Percentiles rank a stretch among this genome's conserved stretches.
Evolutionary conservation across 1,140 invertebrate species (phyloP).

Genomic region (Drosophila chauvacae): DNA sequence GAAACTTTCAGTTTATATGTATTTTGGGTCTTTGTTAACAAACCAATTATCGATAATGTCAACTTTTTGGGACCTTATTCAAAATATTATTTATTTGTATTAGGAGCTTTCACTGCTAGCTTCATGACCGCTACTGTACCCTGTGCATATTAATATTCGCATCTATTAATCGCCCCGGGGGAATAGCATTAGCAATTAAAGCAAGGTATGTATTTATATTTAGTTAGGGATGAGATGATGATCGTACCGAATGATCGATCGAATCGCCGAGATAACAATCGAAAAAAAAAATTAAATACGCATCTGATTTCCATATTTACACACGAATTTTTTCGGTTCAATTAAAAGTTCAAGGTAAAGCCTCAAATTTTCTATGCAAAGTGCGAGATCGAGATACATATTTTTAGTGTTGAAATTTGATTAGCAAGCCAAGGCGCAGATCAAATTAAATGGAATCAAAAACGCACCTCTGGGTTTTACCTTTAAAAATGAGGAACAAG

Average conservation of each 20-base stretch:
- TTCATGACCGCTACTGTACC: background rate
- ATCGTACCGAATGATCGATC: slow-evolving; percentile 17
- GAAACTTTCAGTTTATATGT: background rate
- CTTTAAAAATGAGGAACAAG: background rate
- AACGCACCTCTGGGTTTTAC: background rate
- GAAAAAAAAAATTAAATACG: slow-evolving; percentile 1
- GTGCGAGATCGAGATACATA: slow-evolving; percentile 35
- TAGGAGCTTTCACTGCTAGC: background rate
- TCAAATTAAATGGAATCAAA: slow-evolving; percentile 16
- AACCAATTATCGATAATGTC: background rate
- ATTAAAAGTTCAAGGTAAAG: slow-evolving; percentile 59
- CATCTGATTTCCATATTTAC: slow-evolving; percentile 44
- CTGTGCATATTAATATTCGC: slow-evolving; percentile 16
- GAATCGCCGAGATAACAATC: slow-evolving; percentile 13
- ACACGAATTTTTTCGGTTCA: slow-evolving; percentile 35
- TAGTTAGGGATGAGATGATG: slow-evolving; percentile 16
- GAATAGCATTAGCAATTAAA: slow-evolving; percentile 75
- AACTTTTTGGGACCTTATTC: background rate
- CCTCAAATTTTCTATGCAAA: slow-evolving; percentile 60
- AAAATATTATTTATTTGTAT: background rate
- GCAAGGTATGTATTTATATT: slow-evolving; percentile 38
- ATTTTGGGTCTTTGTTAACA: background rate
- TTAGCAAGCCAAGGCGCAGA: slow-evolving; percentile 29
- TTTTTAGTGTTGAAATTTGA: slow-evolving; percentile 29
- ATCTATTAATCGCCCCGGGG: slow-evolving; percentile 38